Evolutionary conservation across 2,888 invertebrate species (phyloP).

Genomic region (Panzeria rudis): DNA sequence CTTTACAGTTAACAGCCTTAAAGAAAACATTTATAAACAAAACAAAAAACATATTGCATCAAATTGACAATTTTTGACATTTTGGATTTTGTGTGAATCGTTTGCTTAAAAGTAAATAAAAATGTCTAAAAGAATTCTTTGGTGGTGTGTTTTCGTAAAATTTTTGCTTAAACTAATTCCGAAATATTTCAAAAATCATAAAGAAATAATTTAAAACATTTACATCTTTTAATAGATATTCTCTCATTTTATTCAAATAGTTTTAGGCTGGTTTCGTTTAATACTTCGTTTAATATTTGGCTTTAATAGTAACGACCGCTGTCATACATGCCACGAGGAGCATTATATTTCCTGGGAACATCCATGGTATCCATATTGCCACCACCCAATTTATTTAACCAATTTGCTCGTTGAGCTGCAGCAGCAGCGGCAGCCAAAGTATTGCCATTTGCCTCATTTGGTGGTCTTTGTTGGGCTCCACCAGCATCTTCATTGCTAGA

Average conservation of each 20-base stretch:
- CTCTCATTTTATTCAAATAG: slow-evolving; percentile 1
- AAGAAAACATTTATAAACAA: not conserved
- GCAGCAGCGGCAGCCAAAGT: slow-evolving; percentile 58
- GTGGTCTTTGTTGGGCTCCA: slow-evolving; percentile 75
- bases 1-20: slow-evolving; percentile 58
- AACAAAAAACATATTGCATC: not conserved
- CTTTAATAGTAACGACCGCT: slow-evolving; percentile 77
- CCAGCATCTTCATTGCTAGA: slow-evolving; percentile 81
- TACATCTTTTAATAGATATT: not conserved
- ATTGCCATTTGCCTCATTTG: slow-evolving; percentile 75
- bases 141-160: slow-evolving; percentile 27
- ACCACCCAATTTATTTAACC: slow-evolving; percentile 78
- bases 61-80: too few relatives aligned
- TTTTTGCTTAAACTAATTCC: not conserved
- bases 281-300: not conserved
- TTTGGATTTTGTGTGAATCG: not conserved
- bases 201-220: slow-evolving; percentile 1
- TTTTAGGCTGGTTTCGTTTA: slow-evolving; percentile 5
- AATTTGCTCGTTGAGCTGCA: slow-evolving; percentile 76
- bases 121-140: not conserved
- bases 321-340: slow-evolving; percentile 74
- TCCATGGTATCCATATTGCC: slow-evolving; percentile 76
- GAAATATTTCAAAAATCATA: not conserved
- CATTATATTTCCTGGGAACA: slow-evolving; percentile 74
- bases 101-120: not conserved